These are phyloP conservation scores for Zoanthus gigantus DNA, from an alignment of 92 coral and sea anemone species.

Conservation along the genomic window DNA sequence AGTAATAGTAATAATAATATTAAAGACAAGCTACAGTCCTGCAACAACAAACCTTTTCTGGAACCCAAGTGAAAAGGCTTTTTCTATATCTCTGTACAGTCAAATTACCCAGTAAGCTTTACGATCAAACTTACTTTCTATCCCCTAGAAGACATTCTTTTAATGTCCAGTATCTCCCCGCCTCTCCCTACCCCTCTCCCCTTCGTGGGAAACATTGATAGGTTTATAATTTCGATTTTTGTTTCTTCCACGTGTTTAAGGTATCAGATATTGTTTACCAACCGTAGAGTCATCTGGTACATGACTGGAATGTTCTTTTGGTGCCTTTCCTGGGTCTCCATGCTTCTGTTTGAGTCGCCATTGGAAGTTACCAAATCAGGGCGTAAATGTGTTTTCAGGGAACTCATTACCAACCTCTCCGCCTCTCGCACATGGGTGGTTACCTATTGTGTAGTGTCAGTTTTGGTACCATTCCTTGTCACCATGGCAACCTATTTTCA, in stretches of 20 bases:
- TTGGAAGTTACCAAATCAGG: neutral
- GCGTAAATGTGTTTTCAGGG: slow-evolving; percentile 24
- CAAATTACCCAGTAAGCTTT: no score
- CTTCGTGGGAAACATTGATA: no score
- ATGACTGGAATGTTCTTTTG: slow-evolving; percentile 1
- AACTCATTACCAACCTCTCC: slow-evolving; percentile 23
- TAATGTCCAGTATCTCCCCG: no score
- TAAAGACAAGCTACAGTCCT: no score
- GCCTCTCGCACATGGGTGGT: slow-evolving; percentile 39
- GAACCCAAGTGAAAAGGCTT: no score
- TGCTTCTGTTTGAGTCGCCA: slow-evolving; percentile 17
- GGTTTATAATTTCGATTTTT: neutral
- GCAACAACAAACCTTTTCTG: no score
- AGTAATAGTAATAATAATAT: no score
- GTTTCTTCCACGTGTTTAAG: neutral
- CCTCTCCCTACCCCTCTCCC: no score
- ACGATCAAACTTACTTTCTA: no score
- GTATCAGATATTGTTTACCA: slow-evolving; percentile 3
- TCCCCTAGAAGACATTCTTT: no score
- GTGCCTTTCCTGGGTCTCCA: slow-evolving; percentile 22
- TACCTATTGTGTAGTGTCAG: slow-evolving; percentile 19
- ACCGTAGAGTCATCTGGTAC: slow-evolving; percentile 13
- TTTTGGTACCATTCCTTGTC: slow-evolving; percentile 27
- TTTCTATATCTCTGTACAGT: no score
- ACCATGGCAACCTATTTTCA: slow-evolving; percentile 49